Percentiles rank a stretch among this genome's conserved stretches.
Conservation (phyloP, 1,140 invertebrate genomes). For the Nasonia longicornis region DNA sequence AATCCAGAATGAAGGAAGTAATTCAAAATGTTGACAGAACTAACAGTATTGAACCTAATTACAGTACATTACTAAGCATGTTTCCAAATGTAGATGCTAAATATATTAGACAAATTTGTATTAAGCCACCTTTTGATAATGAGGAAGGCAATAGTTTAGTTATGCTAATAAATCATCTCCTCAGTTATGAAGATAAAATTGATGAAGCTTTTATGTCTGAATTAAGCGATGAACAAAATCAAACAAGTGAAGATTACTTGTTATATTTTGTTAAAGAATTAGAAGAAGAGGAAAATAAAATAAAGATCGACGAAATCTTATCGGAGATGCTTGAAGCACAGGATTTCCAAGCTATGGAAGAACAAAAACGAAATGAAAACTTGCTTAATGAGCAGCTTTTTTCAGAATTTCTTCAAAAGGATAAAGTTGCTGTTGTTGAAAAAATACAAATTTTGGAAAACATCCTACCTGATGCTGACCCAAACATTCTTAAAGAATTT, state of each 20-base stretch:
- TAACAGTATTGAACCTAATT: background rate
- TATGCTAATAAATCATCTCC: conserved; percentile 17
- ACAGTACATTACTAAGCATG: conserved; percentile 10
- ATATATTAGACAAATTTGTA: conserved; percentile 28
- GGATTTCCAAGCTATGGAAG: background rate
- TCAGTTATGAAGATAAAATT: background rate
- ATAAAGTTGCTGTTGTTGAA: conserved; percentile 33
- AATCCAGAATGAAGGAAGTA: too few species aligned
- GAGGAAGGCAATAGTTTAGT: background rate
- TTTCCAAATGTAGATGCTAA: conserved; percentile 25
- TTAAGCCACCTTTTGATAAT: background rate
- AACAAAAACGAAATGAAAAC: background rate
- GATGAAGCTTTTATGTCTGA: background rate
- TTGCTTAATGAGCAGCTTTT: background rate
- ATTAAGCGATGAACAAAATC: background rate
- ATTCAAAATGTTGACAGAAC: too few species aligned
- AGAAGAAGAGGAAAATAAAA: background rate
- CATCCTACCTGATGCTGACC: conserved; percentile 53
- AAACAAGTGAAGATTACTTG: background rate
- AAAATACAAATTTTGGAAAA: conserved; percentile 47
- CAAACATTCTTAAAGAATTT: conserved; percentile 35
- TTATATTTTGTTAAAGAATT: background rate
- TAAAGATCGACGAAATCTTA: background rate
- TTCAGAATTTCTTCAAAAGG: background rate
- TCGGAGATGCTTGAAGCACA: background rate